phyloP scores from a whole-genome alignment of 2,113 vertebrate genomes.

The Heteronetta atricapilla region DNA sequence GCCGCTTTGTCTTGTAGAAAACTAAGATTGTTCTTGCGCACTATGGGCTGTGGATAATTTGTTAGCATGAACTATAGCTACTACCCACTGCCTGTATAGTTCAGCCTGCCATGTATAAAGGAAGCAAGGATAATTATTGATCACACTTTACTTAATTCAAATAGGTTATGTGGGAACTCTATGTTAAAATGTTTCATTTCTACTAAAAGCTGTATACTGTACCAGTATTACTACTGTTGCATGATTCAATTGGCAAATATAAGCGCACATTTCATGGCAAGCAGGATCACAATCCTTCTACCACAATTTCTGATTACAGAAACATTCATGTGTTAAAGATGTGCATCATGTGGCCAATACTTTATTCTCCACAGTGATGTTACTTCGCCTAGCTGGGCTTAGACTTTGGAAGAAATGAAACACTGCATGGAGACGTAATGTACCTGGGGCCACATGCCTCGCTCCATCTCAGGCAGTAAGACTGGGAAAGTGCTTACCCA shows the following conservation, averaged over 20 bases:
- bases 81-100: constrained; percentile 17
- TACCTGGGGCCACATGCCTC: background rate
- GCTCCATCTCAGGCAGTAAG: background rate
- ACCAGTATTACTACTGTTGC: background rate
- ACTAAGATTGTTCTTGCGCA: background rate
- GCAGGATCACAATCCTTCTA: background rate
- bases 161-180: background rate
- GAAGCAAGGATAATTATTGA: constrained; percentile 48
- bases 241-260: background rate
- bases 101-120: constrained; percentile 37
- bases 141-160: constrained; percentile 36
- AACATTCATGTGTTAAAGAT: background rate
- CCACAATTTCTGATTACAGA: background rate
- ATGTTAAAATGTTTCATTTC: constrained; percentile 5
- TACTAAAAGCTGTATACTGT: background rate
- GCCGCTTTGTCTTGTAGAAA: background rate
- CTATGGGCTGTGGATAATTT: background rate
- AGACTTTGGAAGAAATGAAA: background rate
- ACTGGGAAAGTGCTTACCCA: background rate
- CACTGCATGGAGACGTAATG: background rate
- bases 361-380: background rate
- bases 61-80: constrained; percentile 30
- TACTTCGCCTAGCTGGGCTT: background rate
- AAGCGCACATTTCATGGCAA: background rate
- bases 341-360: background rate